phyloP scores from a whole-genome alignment of 1,140 invertebrate genomes.

The Venustaconcha ellipsiformis region DNA sequence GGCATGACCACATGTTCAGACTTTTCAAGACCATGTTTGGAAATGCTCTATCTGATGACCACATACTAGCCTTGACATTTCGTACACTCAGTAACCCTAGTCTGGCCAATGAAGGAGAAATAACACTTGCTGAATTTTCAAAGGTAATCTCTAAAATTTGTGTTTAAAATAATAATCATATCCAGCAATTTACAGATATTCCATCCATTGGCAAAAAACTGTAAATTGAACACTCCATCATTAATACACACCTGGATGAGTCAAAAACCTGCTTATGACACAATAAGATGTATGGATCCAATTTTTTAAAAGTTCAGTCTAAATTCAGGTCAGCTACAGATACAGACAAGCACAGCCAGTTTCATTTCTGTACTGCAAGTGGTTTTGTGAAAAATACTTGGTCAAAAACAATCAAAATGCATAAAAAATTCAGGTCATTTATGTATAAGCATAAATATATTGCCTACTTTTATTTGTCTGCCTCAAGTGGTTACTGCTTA shows the following conservation, averaged over 20 bases:
- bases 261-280: neutral
- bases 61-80: slow-evolving; percentile 51
- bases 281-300: neutral
- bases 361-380: no score
- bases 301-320: neutral
- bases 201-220: neutral
- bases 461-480: no score
- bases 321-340: no score
- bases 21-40: slow-evolving; percentile 48
- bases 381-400: no score
- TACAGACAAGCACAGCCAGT: no score
- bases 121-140: slow-evolving; percentile 47
- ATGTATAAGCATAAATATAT: no score
- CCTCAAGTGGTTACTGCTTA: no score
- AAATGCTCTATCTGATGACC: slow-evolving; percentile 45
- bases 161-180: neutral
- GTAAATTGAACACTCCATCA: neutral
- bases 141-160: slow-evolving; percentile 32
- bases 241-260: neutral
- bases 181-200: neutral
- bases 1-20: slow-evolving; percentile 53
- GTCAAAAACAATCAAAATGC: no score
- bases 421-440: no score
- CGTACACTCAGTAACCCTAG: slow-evolving; percentile 40
- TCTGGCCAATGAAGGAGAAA: slow-evolving; percentile 46